phyloP scores from a whole-genome alignment of 2,888 invertebrate species.

The Drosophila robusta region DNA sequence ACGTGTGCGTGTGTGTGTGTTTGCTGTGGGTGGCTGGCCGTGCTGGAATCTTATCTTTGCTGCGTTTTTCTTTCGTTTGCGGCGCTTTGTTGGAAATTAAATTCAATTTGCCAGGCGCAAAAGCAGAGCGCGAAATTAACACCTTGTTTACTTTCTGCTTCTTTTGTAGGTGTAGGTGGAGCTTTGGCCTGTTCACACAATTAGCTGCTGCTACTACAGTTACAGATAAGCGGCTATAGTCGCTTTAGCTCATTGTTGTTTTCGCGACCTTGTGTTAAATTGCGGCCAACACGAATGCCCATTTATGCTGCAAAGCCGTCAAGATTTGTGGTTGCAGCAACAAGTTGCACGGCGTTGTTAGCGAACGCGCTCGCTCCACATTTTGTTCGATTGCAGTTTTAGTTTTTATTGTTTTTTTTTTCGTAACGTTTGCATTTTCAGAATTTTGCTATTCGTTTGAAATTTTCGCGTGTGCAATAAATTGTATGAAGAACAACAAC shows the following conservation, averaged over 20 bases:
- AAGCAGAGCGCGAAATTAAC: constrained; percentile 64
- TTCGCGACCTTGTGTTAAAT: constrained; percentile 68
- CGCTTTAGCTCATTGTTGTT: constrained; percentile 56
- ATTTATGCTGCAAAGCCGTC: constrained; percentile 29
- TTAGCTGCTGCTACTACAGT: constrained; percentile 62
- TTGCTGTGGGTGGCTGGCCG: constrained; percentile 32
- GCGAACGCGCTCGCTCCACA: constrained; percentile 35
- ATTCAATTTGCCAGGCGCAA: constrained; percentile 64
- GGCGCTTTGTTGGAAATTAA: constrained; percentile 43
- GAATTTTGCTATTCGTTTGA: constrained; percentile 51
- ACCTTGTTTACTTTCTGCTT: constrained; percentile 67
- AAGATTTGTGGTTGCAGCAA: constrained; percentile 47
- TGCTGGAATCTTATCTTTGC: constrained; percentile 67
- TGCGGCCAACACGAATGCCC: constrained; percentile 49
- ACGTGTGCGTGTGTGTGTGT: constrained; percentile 23
- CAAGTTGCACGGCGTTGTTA: constrained; percentile 57
- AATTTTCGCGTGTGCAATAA: constrained; percentile 47
- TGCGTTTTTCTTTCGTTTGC: constrained; percentile 34
- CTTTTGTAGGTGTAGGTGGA: constrained; percentile 7
- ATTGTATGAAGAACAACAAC: constrained; percentile 27
- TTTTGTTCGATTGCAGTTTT: constrained; percentile 31
- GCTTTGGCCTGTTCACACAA: constrained; percentile 53
- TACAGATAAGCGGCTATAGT: constrained; percentile 56
- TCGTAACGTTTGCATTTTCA: constrained; percentile 20
- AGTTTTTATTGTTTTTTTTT: constrained; percentile 25